Evolutionary conservation across 2,888 invertebrate genomes (phyloP), one percentile per base, ranked within the genome.

Genomic region (Troides oblongomaculatus): DNA sequence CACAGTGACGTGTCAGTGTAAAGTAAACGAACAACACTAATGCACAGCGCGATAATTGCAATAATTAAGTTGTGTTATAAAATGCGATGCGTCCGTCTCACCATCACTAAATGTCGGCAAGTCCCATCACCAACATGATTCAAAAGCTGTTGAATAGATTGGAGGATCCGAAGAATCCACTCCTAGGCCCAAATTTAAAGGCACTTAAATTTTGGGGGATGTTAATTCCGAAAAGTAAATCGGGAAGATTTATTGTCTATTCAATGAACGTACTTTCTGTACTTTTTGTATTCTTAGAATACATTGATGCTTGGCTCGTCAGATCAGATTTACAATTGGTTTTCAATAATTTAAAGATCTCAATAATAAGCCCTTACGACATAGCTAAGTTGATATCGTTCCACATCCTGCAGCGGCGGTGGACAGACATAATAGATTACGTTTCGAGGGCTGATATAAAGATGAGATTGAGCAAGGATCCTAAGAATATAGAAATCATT

Each of bases 131-230:
- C 53, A 17, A 53, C 17, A 84, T 84, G 83, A 71, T 81, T 6
- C 74, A 72, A 72, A 69, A 66, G 36, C 66, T 82, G 68, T 69
- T 84, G 0, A 66, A 77, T 30, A 85, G 81, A 74, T 78, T 88
- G 43, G 88, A 89, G 78, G 78, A 86, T 69, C 83, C 85, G 0
- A 73, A 81, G n/a, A 76, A 76, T 23, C 87, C 88, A 2, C 74
- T 88, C 50, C 72, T 89, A 2, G 88, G 88, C 0, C 88, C 88
- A 4, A 88, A 88, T 70, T 76, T 88, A 0, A 83, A 79, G 46
- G 82, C 83, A 0, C 73, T 89, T n/a, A 65, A 85, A 74, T 87
- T 88, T 64, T 88, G 88, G 88, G 88, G 88, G 0, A 68, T 89
- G 0, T 58, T 88, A 6, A 73, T 87, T 5, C 87, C 88, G 0